Evolutionary conservation across 2,797 vertebrate species (phyloP).

Genomic region (Eutrigla gurnardus): DNA sequence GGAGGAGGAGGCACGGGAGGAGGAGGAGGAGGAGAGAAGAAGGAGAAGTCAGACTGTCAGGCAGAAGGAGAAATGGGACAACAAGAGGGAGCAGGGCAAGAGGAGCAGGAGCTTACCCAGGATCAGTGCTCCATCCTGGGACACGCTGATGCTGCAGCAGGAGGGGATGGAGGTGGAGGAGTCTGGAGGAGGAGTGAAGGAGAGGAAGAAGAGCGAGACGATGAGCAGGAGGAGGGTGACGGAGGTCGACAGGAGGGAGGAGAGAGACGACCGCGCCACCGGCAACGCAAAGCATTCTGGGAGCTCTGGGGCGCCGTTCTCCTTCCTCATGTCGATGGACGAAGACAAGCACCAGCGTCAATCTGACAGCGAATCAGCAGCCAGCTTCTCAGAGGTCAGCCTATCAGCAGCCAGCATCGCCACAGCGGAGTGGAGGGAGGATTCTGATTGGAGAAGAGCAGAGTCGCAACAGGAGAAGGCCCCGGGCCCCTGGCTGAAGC

Average conservation of each 20-base stretch:
- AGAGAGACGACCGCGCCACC: neutral
- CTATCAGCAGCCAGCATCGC: constrained; percentile 71
- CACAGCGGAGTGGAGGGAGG: constrained; percentile 41
- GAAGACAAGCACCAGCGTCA: constrained; percentile 3
- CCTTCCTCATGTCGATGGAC: constrained; percentile 78
- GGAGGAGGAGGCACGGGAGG: constrained; percentile 47
- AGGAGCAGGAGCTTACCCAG: constrained; percentile 59
- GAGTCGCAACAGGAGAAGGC: neutral
- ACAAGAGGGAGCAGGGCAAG: constrained; percentile 43
- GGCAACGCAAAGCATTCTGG: constrained; percentile 46
- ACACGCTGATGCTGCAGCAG: neutral
- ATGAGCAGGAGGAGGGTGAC: neutral
- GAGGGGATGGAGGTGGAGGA: constrained; percentile 35
- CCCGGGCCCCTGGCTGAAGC: constrained; percentile 78
- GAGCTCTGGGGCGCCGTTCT: constrained; percentile 58
- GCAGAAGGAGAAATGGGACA: constrained; percentile 41
- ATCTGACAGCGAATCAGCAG: constrained; percentile 66
- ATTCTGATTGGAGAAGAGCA: constrained; percentile 44
- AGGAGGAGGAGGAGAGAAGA: constrained; percentile 17
- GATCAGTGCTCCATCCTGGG: constrained; percentile 34
- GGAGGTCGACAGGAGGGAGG: neutral
- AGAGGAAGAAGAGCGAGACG: constrained; percentile 21
- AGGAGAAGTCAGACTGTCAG: constrained; percentile 47
- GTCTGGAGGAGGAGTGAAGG: constrained; percentile 12
- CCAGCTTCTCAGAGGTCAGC: constrained; percentile 70